phyloP scores from a whole-genome alignment of 2,888 invertebrate genomes.

The Fabriciana adippe region DNA sequence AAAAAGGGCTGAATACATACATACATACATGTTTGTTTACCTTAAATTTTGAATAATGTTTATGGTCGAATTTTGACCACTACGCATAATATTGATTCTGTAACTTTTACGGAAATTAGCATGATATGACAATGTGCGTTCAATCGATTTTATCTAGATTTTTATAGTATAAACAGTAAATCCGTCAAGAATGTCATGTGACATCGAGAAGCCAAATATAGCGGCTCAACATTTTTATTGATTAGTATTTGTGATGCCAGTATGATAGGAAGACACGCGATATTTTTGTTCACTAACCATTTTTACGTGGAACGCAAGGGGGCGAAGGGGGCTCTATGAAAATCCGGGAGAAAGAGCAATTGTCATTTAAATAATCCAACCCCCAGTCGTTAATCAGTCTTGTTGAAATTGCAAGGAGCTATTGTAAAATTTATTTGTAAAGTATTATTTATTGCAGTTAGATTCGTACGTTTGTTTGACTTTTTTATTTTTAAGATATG shows the following conservation, averaged over 20 bases:
- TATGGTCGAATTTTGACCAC: no score
- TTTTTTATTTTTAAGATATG: not conserved
- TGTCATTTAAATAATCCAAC: constrained; percentile 12
- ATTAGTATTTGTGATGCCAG: constrained; percentile 48
- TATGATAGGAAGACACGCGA: constrained; percentile 47
- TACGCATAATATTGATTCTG: no score
- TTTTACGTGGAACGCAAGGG: constrained; percentile 23
- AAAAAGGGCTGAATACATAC: no score
- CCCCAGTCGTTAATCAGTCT: constrained; percentile 3
- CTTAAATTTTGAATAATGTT: no score
- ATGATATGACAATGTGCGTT: no score
- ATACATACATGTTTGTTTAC: no score
- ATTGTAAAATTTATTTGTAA: not conserved
- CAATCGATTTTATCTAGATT: not conserved
- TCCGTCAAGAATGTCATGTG: constrained; percentile 22
- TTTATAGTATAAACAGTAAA: constrained; percentile 4
- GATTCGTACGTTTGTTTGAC: not conserved
- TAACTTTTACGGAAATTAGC: no score
- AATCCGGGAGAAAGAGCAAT: constrained; percentile 9
- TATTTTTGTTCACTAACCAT: constrained; percentile 30
- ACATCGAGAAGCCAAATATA: constrained; percentile 35
- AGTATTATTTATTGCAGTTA: not conserved
- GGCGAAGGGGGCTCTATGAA: not conserved
- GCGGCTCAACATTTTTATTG: constrained; percentile 48
- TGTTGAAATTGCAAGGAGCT: constrained; percentile 4